Percentiles rank a stretch among this genome's conserved stretches.
These are phyloP conservation scores for Helostoma temminkii DNA, from an alignment of 2,797 vertebrate genomes.

Conservation along the genomic window DNA sequence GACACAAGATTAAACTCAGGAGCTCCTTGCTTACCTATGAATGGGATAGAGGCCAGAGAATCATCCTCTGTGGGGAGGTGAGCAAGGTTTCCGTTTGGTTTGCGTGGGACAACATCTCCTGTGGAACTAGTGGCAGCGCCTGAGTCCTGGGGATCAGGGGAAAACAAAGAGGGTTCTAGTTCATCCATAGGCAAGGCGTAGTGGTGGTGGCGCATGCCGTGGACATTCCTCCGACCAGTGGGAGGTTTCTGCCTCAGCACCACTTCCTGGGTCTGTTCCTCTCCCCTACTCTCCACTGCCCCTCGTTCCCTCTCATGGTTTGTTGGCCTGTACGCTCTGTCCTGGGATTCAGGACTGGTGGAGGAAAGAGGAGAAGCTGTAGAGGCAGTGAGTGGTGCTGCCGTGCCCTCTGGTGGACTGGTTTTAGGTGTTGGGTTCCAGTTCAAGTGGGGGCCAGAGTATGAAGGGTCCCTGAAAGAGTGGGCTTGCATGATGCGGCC, in stretches of 20 bases:
- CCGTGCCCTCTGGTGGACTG: slow-evolving; percentile 76
- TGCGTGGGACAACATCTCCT: slow-evolving; percentile 68
- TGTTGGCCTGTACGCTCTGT: slow-evolving; percentile 76
- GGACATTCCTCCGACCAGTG: slow-evolving; percentile 87
- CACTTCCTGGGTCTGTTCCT: slow-evolving; percentile 90
- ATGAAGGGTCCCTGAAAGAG: slow-evolving; percentile 93
- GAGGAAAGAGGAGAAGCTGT: slow-evolving; percentile 47
- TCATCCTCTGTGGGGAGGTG: slow-evolving; percentile 90
- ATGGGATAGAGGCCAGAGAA: slow-evolving; percentile 96
- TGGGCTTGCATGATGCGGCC: slow-evolving; percentile 92
- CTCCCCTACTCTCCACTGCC: slow-evolving; percentile 74
- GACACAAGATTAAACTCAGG: background rate
- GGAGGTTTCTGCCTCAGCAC: slow-evolving; percentile 95
- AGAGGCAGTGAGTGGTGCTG: slow-evolving; percentile 44
- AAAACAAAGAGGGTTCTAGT: slow-evolving; percentile 84
- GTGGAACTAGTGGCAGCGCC: slow-evolving; percentile 42
- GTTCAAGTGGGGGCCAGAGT: slow-evolving; percentile 87
- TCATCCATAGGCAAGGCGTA: slow-evolving; percentile 88
- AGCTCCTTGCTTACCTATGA: slow-evolving; percentile 90
- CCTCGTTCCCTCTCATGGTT: slow-evolving; percentile 86
- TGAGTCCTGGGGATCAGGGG: slow-evolving; percentile 72
- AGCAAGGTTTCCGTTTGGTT: slow-evolving; percentile 85
- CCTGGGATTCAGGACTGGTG: slow-evolving; percentile 73
- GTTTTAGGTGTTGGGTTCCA: slow-evolving; percentile 82
- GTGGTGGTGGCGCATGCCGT: slow-evolving; percentile 87